Base-by-base conservation (phyloP, 1,140 invertebrate genomes). In the Drosophila bifasciata region DNA sequence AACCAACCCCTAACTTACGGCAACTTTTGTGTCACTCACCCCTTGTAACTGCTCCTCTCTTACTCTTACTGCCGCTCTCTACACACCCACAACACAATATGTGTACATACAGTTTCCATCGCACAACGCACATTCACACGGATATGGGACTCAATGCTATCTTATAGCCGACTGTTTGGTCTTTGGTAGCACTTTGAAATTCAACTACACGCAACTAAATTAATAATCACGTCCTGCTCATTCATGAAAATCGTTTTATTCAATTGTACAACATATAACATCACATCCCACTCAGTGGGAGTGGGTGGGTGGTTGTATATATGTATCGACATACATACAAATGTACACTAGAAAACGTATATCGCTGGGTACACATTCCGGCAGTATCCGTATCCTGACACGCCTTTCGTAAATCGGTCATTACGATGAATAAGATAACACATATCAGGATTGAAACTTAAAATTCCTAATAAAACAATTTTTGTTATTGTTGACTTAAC, bases 1-100 rank as follows among this genome's bases (percentile, higher is more conserved):
- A 50, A 77, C 46, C 78, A 81, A 80, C 77, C 78, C 76, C 78
- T 77, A 81, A 68, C 44, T 66, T 53, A 44, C 32, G 25, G 23
- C 58, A 57, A 79, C 45, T 62, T 46, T 53, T 61, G 57, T 76
- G 71, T 81, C 72, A 76, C 72, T 81, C 77, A 81, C 78, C 78
- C 67, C 50, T 67, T 80, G 61, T 58, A 64, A 79, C 57, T 55
- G 63, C 40, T 50, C 32, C 36, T 52, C 39, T 55, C 55, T 53
- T 45, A 32, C 19, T 55, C 9, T 61, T n/a, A 4, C 46, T 52
- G 40, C 56, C 68, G 39, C 19, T 52, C 39, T 44, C 36, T 21
- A 8, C 21, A 59, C 17, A 21, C 56, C 52, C 52, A 23, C 13
- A 36, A 39, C 25, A 52, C 39, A 25, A 21, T 32, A 51, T 23